Percentiles rank a stretch among this genome's conserved stretches.
These are phyloP conservation scores for Lymantria monacha DNA, from an alignment of 2,888 invertebrate species.

Conservation along the genomic window DNA sequence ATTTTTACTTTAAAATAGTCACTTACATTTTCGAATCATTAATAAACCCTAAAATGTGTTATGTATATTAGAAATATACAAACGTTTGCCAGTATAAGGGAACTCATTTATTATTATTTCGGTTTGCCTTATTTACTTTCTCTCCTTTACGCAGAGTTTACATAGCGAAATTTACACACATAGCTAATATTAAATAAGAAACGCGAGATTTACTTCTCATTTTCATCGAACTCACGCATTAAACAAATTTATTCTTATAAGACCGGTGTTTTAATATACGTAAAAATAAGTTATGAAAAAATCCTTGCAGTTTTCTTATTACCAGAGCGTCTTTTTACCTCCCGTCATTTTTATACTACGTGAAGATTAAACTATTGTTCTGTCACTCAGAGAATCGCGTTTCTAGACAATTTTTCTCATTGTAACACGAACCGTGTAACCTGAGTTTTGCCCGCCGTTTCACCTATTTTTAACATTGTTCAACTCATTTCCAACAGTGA, in stretches of 20 bases:
- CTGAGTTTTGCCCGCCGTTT: conserved; percentile 54
- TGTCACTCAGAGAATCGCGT: conserved; percentile 69
- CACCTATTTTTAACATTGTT: conserved; percentile 64
- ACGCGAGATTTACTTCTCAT: conserved; percentile 8
- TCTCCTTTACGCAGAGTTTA: neutral
- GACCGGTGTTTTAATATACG: conserved; percentile 28
- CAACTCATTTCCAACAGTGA: conserved; percentile 55
- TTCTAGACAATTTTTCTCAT: conserved; percentile 64
- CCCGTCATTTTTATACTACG: conserved; percentile 55
- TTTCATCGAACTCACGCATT: conserved; percentile 15
- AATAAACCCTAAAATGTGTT: no score
- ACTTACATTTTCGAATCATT: no score
- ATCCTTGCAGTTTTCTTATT: conserved; percentile 36
- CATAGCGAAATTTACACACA: no score
- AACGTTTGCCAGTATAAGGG: neutral
- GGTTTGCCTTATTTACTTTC: conserved; percentile 1
- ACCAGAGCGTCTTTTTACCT: conserved; percentile 40
- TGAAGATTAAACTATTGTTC: conserved; percentile 74
- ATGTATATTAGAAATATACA: no score
- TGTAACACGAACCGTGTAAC: conserved; percentile 60
- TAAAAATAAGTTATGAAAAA: conserved; percentile 23
- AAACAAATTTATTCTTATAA: conserved; percentile 12
- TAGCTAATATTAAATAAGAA: conserved; percentile 3
- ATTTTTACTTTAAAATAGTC: no score
- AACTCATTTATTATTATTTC: neutral